These are phyloP conservation scores for Pseudochirops cupreus DNA, from an alignment of 2,797 vertebrate genomes.

Conservation along the genomic window DNA sequence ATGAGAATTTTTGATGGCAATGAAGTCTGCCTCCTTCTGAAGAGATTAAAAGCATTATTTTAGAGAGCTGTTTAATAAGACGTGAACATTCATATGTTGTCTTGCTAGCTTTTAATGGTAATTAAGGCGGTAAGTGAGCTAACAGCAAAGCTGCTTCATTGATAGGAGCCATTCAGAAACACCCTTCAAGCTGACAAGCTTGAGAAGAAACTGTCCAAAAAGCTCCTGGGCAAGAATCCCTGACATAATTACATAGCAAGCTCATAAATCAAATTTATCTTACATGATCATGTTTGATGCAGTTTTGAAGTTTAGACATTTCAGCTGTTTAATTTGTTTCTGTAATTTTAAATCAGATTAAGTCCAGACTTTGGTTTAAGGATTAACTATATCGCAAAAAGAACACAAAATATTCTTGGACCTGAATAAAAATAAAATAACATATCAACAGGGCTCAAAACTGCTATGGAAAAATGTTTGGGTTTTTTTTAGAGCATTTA, in stretches of 20 bases:
- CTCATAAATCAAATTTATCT: conserved; percentile 79
- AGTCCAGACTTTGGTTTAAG: conserved; percentile 64
- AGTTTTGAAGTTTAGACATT: conserved; percentile 78
- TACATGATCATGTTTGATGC: conserved; percentile 44
- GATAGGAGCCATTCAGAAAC: conserved; percentile 46
- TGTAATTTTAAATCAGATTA: conserved; percentile 76
- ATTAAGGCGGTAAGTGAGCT: conserved; percentile 48
- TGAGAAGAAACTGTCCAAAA: conserved; percentile 62
- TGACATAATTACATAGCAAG: conserved; percentile 56
- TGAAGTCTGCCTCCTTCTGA: conserved; percentile 47
- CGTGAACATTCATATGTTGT: conserved; percentile 55
- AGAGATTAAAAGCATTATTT: conserved; percentile 68
- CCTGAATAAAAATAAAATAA: conserved; percentile 47
- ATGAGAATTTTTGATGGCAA: conserved; percentile 58
- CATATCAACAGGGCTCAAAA: conserved; percentile 56
- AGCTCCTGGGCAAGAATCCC: conserved; percentile 66
- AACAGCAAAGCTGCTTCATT: neutral
- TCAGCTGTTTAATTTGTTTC: conserved; percentile 70
- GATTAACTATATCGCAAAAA: neutral
- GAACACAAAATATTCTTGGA: conserved; percentile 42
- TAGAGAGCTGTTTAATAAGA: conserved; percentile 8
- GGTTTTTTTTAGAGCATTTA: conserved; percentile 50
- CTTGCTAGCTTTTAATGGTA: conserved; percentile 63
- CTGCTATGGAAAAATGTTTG: conserved; percentile 59
- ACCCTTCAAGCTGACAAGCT: conserved; percentile 47